A percentile compares a stretch with the other conserved stretches of the same genome.
Evolutionary conservation across 2,797 vertebrate species (phyloP).

Genomic region (Anolis apletophallus): DNA sequence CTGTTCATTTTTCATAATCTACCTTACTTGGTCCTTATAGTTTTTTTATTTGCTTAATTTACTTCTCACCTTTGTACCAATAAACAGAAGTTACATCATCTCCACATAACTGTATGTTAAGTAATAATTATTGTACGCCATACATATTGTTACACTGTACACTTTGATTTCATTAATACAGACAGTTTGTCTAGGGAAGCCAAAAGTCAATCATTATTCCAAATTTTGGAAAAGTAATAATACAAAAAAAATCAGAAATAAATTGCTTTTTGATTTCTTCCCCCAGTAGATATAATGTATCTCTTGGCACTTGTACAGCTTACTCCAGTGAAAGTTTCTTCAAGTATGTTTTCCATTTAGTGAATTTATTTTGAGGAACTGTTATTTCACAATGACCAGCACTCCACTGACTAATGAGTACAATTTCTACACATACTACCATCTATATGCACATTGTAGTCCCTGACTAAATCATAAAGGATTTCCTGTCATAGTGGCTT

Average conservation of each 20-base stretch:
- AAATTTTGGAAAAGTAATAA: too few species aligned
- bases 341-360: background rate
- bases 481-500: background rate
- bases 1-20: too few species aligned
- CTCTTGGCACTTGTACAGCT: background rate
- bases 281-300: background rate
- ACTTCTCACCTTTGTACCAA: too few species aligned
- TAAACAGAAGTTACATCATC: too few species aligned
- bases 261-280: background rate
- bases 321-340: background rate
- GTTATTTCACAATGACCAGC: constrained; percentile 4
- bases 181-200: too few species aligned
- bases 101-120: too few species aligned
- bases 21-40: too few species aligned
- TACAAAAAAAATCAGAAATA: background rate
- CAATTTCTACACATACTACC: constrained; percentile 1
- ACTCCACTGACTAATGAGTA: constrained; percentile 5
- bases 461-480: background rate
- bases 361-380: constrained; percentile 1
- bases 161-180: too few species aligned
- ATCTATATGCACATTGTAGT: background rate
- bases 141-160: too few species aligned
- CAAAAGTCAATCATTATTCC: too few species aligned
- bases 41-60: too few species aligned
- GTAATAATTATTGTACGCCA: too few species aligned